phyloP scores from a whole-genome alignment of 2,113 vertebrate genomes.

The Barbus barbus region DNA sequence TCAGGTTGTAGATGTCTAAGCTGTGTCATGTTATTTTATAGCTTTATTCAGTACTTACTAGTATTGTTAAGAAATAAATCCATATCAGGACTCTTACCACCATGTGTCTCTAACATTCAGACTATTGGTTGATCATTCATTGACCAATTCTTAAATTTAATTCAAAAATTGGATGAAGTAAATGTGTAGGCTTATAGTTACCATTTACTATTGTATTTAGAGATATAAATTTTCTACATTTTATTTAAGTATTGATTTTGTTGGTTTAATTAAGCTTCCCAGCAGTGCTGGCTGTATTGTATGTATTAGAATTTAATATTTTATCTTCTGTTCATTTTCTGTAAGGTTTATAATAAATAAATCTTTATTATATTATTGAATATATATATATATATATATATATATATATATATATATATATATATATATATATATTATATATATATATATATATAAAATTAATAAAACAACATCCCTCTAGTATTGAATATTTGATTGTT shows the following conservation, averaged over 20 bases:
- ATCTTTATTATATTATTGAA: background rate
- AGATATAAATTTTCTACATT: background rate
- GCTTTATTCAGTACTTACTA: background rate
- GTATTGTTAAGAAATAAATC: background rate
- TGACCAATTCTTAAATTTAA: background rate
- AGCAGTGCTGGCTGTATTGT: too few species aligned
- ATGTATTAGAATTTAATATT: too few species aligned
- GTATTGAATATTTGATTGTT: background rate
- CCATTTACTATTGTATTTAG: too few species aligned
- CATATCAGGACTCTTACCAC: background rate
- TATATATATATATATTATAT: too few species aligned
- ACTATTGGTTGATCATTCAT: background rate
- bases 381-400: too few species aligned
- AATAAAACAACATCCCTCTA: background rate
- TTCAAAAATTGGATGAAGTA: background rate
- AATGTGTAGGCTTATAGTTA: too few species aligned
- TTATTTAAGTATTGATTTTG: too few species aligned
- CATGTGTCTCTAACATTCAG: background rate
- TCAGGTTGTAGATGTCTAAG: background rate
- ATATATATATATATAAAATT: too few species aligned
- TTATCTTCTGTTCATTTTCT: background rate
- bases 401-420: too few species aligned
- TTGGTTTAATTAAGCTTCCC: too few species aligned
- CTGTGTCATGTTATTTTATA: background rate
- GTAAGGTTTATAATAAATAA: background rate